phyloP scores from a whole-genome alignment of 2,888 invertebrate genomes.

The Temnothorax ravouxi region DNA sequence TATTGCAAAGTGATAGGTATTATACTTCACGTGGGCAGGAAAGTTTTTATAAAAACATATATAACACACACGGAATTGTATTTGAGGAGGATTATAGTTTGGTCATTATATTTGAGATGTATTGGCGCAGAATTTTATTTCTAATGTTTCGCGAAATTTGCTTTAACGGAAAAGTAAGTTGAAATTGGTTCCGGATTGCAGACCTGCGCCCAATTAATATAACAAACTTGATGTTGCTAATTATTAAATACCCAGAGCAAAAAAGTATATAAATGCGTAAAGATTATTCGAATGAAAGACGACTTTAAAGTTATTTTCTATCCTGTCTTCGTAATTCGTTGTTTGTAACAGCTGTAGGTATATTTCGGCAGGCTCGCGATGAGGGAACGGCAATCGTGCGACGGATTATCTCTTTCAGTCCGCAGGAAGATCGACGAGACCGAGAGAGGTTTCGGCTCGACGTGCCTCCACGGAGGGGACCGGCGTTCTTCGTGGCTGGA shows the following conservation, averaged over 20 bases:
- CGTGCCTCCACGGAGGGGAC: background rate
- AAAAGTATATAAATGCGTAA: background rate
- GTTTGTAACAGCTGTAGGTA: background rate
- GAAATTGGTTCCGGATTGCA: too few relatives aligned
- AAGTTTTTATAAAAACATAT: too few relatives aligned
- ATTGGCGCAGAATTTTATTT: too few relatives aligned
- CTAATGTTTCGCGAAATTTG: too few relatives aligned
- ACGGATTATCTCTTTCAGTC: background rate
- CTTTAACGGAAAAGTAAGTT: too few relatives aligned
- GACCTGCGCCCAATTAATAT: too few relatives aligned
- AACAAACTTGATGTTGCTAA: background rate
- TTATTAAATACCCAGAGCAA: background rate
- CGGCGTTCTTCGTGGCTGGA: slow-evolving; percentile 35
- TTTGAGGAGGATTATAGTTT: too few relatives aligned
- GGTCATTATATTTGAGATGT: too few relatives aligned
- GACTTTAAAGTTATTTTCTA: background rate
- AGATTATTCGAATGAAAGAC: background rate
- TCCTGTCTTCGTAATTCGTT: background rate
- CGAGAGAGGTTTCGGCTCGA: background rate
- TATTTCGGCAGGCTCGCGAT: background rate
- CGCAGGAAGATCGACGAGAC: slow-evolving; percentile 6
- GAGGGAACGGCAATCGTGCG: background rate
- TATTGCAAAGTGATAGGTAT: too few relatives aligned
- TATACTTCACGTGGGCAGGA: too few relatives aligned
- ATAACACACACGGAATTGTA: too few relatives aligned